Evolutionary conservation across 2,888 invertebrate species (phyloP).

Genomic region (Poecilus cupreus): DNA sequence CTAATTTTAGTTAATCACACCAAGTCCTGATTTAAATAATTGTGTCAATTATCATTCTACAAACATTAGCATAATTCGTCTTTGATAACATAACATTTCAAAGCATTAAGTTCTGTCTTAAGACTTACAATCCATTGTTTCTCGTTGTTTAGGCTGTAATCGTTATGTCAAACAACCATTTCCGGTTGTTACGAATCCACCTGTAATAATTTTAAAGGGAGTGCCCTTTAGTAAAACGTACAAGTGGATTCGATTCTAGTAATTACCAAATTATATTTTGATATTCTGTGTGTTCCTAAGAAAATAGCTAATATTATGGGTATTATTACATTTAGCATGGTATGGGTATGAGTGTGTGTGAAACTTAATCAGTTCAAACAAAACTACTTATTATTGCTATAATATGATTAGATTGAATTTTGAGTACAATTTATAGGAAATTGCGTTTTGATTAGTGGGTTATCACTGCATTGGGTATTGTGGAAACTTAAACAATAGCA

Average conservation of each 20-base stretch:
- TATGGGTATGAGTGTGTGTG: too few species aligned
- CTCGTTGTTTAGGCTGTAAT: slow-evolving; percentile 17
- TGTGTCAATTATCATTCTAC: slow-evolving; percentile 25
- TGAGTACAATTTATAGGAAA: too few species aligned
- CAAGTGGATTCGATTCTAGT: background rate
- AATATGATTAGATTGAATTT: too few species aligned
- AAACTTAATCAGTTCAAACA: too few species aligned
- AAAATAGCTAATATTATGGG: too few species aligned
- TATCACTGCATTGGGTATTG: too few species aligned
- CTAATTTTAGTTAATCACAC: slow-evolving; percentile 1
- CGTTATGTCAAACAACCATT: slow-evolving; percentile 16
- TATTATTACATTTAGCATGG: too few species aligned
- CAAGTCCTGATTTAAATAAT: slow-evolving; percentile 33
- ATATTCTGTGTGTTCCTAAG: too few species aligned
- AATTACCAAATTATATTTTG: too few species aligned
- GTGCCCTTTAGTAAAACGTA: background rate
- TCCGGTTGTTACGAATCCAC: slow-evolving; percentile 11
- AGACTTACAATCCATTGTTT: slow-evolving; percentile 23
- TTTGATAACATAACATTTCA: slow-evolving; percentile 16
- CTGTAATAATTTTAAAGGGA: background rate
- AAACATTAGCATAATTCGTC: slow-evolving; percentile 1
- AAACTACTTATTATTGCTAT: too few species aligned
- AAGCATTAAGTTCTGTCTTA: background rate
- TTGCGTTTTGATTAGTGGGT: too few species aligned
- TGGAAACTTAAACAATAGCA: too few species aligned